Base-by-base conservation (phyloP, 2,888 invertebrate genomes). In the Morpho achilles region DNA sequence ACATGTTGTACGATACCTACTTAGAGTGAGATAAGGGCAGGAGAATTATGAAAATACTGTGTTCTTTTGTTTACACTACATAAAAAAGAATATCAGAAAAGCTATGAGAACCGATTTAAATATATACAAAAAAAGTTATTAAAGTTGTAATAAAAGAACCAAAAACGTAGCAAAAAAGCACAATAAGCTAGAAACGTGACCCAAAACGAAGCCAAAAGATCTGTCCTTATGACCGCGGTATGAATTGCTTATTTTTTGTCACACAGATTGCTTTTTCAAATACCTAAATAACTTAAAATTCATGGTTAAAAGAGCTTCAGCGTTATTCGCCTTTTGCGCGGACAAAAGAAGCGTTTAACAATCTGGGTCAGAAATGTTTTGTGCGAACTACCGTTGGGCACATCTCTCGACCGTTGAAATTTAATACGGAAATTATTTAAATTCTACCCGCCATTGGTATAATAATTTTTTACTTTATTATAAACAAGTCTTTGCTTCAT, bases 171-270 rank as follows among this genome's bases (percentile, higher is more conserved):
- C 42, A 50, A 51, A 53, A 53, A 57, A 57, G 7, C 39, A 40
- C 46, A 53, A 60, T 53, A 47, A 46, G 41, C 23, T 51, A 48
- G 44, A 53, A 53, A 50, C 59, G 60, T 60, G 60, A 57, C 57
- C 53, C 53, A 54, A 43, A 57, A 46, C 39, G 53, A 44, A 48
- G 44, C 41, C 16, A 8, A 16, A 50, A 46, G 60, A 52, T 50
- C 51, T 46, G 53, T 39, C 49, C 50, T 41, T 32, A 41, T 57
- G 39, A 48, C 57, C 57, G 52, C 42, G 46, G 40, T 53, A 9
- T 46, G 46, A 50, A 56, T 43, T 44, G 44, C 39, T 50, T 43
- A 56, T 51, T 57, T 60, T 57, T 57, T 47, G 54, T 51, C 47
- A 48, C 45, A 45, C n/a, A 50, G 50, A 50, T 50, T 49, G 41